phyloP scores from a whole-genome alignment of 2,113 vertebrate species.

The Cavia porcellus region DNA sequence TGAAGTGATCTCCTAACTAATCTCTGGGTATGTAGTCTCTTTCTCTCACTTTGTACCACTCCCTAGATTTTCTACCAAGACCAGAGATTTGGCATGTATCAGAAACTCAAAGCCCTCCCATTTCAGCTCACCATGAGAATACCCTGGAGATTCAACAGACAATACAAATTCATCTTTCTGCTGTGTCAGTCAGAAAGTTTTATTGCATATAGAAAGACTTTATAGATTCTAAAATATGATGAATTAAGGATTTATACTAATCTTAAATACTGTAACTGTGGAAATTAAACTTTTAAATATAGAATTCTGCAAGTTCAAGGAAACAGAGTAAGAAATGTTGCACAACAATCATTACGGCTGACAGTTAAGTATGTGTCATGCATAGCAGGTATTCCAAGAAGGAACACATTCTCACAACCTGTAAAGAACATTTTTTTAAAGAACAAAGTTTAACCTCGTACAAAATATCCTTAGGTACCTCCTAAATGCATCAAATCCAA shows the following conservation, averaged over 20 bases:
- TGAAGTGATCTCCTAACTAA: neutral
- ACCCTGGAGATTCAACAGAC: neutral
- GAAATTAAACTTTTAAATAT: slow-evolving; percentile 9
- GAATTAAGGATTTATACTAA: slow-evolving; percentile 26
- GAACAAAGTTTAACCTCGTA: neutral
- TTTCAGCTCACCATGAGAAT: neutral
- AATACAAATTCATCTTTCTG: neutral
- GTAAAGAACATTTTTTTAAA: neutral
- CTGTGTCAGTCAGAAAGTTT: slow-evolving; percentile 6
- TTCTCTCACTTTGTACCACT: neutral
- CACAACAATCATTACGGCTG: neutral
- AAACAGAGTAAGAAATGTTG: slow-evolving; percentile 41
- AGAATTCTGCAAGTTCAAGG: slow-evolving; percentile 22
- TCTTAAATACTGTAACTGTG: neutral
- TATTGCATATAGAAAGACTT: neutral
- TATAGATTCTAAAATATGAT: neutral
- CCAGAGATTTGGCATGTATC: neutral
- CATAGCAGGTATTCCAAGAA: neutral
- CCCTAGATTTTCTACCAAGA: neutral
- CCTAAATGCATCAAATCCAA: neutral
- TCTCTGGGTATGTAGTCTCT: neutral
- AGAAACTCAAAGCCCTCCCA: neutral
- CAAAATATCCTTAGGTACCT: neutral
- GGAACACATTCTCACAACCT: neutral
- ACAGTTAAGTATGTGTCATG: neutral